Percentiles rank a stretch among this genome's conserved stretches.
These are phyloP conservation scores for Heliconius hewitsoni DNA, from an alignment of 1,140 invertebrate species.

Conservation along the genomic window DNA sequence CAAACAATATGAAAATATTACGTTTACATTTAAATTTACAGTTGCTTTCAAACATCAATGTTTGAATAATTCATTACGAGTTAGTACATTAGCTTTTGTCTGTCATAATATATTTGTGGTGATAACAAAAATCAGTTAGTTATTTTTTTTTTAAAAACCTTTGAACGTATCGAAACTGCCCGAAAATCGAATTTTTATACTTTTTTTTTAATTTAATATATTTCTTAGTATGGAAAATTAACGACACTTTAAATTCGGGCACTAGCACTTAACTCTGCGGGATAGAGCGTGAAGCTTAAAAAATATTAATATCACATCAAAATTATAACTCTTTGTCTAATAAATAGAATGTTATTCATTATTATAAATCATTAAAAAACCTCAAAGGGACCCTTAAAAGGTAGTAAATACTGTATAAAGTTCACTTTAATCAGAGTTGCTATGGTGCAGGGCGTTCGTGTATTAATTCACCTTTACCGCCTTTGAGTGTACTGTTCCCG, in stretches of 20 bases:
- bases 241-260: too few relatives aligned
- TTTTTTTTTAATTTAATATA: neutral
- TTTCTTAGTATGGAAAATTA: neutral
- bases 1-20: conserved; percentile 1
- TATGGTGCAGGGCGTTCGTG: neutral
- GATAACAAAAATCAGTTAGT: neutral
- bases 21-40: neutral
- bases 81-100: neutral
- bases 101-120: neutral
- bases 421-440: conserved; percentile 2
- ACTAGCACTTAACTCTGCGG: too few relatives aligned
- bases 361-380: neutral
- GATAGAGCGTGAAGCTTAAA: neutral
- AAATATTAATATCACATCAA: neutral
- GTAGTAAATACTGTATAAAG: neutral
- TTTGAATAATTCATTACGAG: neutral
- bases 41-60: neutral
- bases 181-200: neutral
- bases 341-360: neutral
- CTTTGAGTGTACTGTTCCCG: neutral
- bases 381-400: neutral
- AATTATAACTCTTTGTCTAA: neutral
- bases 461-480: conserved; percentile 8
- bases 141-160: neutral
- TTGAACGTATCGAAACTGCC: neutral